Conservation (phyloP, 2,797 vertebrate genomes). For the Rhinogobio ventralis region DNA sequence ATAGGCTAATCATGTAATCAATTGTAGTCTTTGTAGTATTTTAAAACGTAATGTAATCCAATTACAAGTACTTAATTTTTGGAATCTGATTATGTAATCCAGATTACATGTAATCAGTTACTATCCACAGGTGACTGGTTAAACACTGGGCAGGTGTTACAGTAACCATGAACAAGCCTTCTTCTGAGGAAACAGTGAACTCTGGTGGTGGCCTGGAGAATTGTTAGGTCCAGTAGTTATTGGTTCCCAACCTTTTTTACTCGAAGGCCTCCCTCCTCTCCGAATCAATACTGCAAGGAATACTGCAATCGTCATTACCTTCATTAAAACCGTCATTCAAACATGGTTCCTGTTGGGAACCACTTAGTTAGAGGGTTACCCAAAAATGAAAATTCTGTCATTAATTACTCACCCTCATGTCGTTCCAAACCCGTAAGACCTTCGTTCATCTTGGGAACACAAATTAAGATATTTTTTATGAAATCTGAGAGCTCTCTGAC, state of each 20-base stretch:
- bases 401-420: no score
- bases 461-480: no score
- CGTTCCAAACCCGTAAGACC: no score
- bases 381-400: no score
- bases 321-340: no score
- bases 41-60: background rate
- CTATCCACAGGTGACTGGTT: background rate
- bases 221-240: background rate
- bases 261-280: no score
- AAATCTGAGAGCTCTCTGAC: background rate
- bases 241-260: no score
- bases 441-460: no score
- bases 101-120: background rate
- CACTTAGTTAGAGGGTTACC: no score
- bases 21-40: background rate
- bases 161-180: background rate
- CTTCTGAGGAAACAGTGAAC: background rate
- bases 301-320: no score
- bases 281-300: no score
- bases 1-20: background rate
- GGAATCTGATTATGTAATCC: background rate
- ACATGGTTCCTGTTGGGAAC: no score
- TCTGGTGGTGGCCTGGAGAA: constrained; percentile 20
- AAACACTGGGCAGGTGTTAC: background rate
- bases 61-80: background rate